These are phyloP conservation scores for Porites evermanni DNA, from an alignment of 92 coral and sea anemone species.

Conservation along the genomic window DNA sequence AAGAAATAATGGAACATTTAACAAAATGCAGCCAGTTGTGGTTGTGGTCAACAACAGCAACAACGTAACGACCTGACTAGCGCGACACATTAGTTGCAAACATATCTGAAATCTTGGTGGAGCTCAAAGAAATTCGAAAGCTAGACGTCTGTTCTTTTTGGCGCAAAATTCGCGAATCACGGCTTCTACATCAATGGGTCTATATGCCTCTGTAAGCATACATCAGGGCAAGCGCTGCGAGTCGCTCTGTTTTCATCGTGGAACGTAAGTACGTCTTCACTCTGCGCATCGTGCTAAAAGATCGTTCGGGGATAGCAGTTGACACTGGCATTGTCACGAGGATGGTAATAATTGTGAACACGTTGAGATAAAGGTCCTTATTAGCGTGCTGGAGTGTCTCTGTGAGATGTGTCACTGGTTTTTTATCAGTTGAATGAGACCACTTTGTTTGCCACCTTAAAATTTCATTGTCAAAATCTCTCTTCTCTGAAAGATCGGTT, in stretches of 20 bases:
- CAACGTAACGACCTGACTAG: too few relatives aligned
- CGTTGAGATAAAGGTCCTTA: too few relatives aligned
- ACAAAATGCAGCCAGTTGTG: too few relatives aligned
- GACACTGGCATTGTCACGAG: conserved; percentile 61
- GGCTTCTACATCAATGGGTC: conserved; percentile 50
- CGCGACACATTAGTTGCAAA: conserved; percentile 35
- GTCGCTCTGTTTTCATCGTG: too few relatives aligned
- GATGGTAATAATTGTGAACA: conserved; percentile 33
- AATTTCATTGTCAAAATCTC: too few relatives aligned
- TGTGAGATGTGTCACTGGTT: too few relatives aligned
- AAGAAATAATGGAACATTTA: too few relatives aligned
- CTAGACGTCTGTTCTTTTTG: conserved; percentile 76
- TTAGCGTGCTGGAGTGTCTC: not conserved
- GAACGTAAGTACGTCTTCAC: conserved; percentile 42
- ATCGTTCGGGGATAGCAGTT: conserved; percentile 44
- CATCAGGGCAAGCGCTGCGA: too few relatives aligned
- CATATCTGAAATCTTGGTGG: conserved; percentile 75
- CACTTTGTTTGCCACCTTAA: too few relatives aligned
- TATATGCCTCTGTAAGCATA: conserved; percentile 12
- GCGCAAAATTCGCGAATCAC: conserved; percentile 50
- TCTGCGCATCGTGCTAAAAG: conserved; percentile 48
- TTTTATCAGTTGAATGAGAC: too few relatives aligned
- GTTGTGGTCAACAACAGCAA: too few relatives aligned
- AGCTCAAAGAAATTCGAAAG: conserved; percentile 80
- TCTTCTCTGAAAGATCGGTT: too few relatives aligned